Percentiles rank a stretch among this genome's conserved stretches.
These are phyloP conservation scores for Bolborhynchus lineola DNA, from an alignment of 2,113 vertebrate species.

Conservation along the genomic window DNA sequence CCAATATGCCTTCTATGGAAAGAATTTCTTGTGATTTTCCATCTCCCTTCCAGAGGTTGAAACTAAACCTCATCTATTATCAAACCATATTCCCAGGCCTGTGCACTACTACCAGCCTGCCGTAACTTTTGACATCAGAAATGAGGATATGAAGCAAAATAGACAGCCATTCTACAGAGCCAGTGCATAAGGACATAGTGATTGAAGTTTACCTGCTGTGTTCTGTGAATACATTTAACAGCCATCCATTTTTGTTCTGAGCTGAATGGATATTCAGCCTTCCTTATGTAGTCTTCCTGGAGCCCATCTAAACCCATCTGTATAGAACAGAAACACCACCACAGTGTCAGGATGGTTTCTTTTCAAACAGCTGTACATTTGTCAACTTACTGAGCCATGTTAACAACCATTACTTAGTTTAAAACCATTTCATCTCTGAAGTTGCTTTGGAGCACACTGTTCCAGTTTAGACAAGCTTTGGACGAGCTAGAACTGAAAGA, in stretches of 20 bases:
- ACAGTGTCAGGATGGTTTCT: not conserved
- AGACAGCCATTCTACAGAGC: not conserved
- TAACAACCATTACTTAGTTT: not conserved
- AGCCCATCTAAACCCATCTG: slow-evolving; percentile 93
- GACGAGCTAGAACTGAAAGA: not conserved
- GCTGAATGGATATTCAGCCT: slow-evolving; percentile 91
- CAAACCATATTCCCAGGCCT: not conserved
- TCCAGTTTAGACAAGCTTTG: not conserved
- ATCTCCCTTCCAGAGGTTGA: not conserved
- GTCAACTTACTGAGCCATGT: not conserved
- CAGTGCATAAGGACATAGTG: not conserved
- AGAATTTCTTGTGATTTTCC: not conserved
- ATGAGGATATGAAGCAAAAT: not conserved
- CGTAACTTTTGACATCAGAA: not conserved
- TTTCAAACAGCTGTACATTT: not conserved
- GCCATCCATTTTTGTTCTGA: slow-evolving; percentile 99
- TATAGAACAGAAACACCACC: not conserved
- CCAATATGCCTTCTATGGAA: not conserved
- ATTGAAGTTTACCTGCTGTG: slow-evolving; percentile 83
- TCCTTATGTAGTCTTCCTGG: slow-evolving; percentile 89
- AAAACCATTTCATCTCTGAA: not conserved
- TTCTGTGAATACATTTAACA: slow-evolving; percentile 89
- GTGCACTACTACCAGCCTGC: not conserved
- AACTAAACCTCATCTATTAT: not conserved
- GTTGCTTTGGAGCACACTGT: not conserved